Percentiles rank a stretch among this genome's conserved stretches.
These are phyloP conservation scores for Drosophila parthenogenetica DNA, from an alignment of 2,888 invertebrate genomes.

Conservation along the genomic window DNA sequence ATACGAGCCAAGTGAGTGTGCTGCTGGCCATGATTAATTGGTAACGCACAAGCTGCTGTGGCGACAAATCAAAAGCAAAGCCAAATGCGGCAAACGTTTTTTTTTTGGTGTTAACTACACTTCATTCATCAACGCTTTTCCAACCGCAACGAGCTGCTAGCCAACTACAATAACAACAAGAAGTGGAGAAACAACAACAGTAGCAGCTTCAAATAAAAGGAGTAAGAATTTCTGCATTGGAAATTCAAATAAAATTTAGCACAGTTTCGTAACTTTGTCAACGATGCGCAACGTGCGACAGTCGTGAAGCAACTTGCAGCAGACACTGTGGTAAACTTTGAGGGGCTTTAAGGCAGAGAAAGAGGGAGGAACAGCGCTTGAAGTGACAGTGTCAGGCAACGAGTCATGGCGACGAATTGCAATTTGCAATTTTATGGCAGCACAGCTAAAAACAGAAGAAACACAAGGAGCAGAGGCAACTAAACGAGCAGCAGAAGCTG, in stretches of 20 bases:
- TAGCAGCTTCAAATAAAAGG: neutral
- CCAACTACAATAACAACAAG: slow-evolving; percentile 33
- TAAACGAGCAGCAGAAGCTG: slow-evolving; percentile 36
- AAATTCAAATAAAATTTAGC: slow-evolving; percentile 81
- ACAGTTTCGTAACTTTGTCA: slow-evolving; percentile 80
- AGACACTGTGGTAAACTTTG: slow-evolving; percentile 13
- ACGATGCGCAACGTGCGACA: slow-evolving; percentile 71
- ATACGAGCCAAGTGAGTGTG: slow-evolving; percentile 18
- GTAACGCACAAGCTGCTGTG: slow-evolving; percentile 47
- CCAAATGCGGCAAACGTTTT: slow-evolving; percentile 33
- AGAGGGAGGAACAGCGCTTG: neutral
- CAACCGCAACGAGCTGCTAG: slow-evolving; percentile 67
- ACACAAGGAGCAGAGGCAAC: slow-evolving; percentile 27
- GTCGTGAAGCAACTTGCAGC: slow-evolving; percentile 37
- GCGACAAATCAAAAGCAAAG: slow-evolving; percentile 61
- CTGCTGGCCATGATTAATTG: slow-evolving; percentile 74
- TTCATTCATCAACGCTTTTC: slow-evolving; percentile 80
- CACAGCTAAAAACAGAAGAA: slow-evolving; percentile 54
- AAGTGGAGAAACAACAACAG: slow-evolving; percentile 5
- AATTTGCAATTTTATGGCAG: slow-evolving; percentile 82
- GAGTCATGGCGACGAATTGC: slow-evolving; percentile 76
- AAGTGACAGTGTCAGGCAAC: slow-evolving; percentile 48
- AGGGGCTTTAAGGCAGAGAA: neutral
- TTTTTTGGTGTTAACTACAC: slow-evolving; percentile 77
- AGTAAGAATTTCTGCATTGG: slow-evolving; percentile 59